Evolutionary conservation across 2,888 invertebrate species (phyloP).

Genomic region (Mycalesis mineus): DNA sequence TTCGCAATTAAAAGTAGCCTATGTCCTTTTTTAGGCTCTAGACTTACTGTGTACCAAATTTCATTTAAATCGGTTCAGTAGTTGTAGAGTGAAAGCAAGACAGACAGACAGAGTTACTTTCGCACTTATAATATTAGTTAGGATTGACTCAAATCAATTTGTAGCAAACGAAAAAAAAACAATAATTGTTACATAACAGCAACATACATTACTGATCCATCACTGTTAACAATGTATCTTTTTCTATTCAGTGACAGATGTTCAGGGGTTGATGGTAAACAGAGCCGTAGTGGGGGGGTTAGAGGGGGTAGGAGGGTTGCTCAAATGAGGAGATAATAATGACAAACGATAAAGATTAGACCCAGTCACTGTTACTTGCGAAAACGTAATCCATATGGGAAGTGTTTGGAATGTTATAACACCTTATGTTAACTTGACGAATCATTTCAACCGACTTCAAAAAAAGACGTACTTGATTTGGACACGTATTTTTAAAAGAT

Average conservation of each 20-base stretch:
- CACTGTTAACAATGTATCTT: conserved; percentile 11
- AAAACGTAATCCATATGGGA: conserved; percentile 9
- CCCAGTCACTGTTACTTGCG: conserved; percentile 30
- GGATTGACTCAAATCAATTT: not conserved
- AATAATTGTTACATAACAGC: conserved; percentile 1
- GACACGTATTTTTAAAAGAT: too few species aligned
- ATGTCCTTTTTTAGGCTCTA: too few species aligned
- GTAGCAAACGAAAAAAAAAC: not conserved
- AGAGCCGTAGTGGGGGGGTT: not conserved
- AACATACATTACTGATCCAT: conserved; percentile 9
- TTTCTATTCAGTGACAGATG: conserved; percentile 17
- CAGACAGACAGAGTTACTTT: too few species aligned
- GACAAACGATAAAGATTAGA: conserved; percentile 42
- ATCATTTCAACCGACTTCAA: too few species aligned
- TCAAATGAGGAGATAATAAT: conserved; percentile 46
- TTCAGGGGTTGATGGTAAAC: conserved; percentile 11
- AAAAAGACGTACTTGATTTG: too few species aligned
- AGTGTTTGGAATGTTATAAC: not conserved
- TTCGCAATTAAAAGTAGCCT: too few species aligned
- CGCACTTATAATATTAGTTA: too few species aligned
- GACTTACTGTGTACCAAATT: too few species aligned
- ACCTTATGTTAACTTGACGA: not conserved
- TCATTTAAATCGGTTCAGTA: too few species aligned
- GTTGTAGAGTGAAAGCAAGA: too few species aligned
- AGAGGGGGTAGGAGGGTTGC: not conserved